Evolutionary conservation across 1,140 invertebrate genomes (phyloP), one percentile per base, ranked within the genome.

Genomic region (Propsilocerus akamusi): DNA sequence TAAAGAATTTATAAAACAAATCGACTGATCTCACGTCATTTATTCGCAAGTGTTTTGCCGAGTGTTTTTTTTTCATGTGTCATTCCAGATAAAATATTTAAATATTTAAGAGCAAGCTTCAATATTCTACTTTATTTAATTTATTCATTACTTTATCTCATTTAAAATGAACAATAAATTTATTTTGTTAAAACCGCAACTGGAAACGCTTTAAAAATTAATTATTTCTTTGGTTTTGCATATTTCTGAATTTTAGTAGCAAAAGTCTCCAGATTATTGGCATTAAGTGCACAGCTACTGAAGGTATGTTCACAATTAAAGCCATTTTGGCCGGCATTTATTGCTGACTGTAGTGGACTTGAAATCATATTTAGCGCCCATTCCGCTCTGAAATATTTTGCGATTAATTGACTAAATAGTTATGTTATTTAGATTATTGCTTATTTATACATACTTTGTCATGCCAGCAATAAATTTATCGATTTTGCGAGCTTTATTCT

Each of bases 1-100:
- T 70, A 54, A 58, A 20, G 56, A 61, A 51, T 70, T 67, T 20
- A 41, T 41, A 3, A 7, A n/a, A 17, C 6, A n/a, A 12, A 37
- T 17, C 8, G 32, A 37, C 20, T 37, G 32, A 37, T 37, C 32
- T 37, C 32, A 37, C 6, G n/a, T n/a, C n/a, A n/a, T n/a, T n/a
- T n/a, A n/a, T n/a, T n/a, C n/a, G n/a, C n/a, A n/a, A n/a, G n/a
- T n/a, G n/a, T n/a, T n/a, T n/a, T n/a, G n/a, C n/a, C n/a, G n/a
- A n/a, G n/a, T n/a, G n/a, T n/a, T n/a, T n/a, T n/a, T n/a, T n/a
- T n/a, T n/a, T n/a, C n/a, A n/a, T n/a, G n/a, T n/a, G n/a, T n/a
- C n/a, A n/a, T n/a, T n/a, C n/a, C n/a, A n/a, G n/a, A n/a, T n/a
- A n/a, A n/a, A n/a, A n/a, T n/a, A n/a, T n/a, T n/a, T n/a, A n/a